Percentiles rank a stretch among this genome's conserved stretches.
Evolutionary conservation across 2,888 invertebrate genomes (phyloP).

Genomic region (Ischnus inquisitorius): DNA sequence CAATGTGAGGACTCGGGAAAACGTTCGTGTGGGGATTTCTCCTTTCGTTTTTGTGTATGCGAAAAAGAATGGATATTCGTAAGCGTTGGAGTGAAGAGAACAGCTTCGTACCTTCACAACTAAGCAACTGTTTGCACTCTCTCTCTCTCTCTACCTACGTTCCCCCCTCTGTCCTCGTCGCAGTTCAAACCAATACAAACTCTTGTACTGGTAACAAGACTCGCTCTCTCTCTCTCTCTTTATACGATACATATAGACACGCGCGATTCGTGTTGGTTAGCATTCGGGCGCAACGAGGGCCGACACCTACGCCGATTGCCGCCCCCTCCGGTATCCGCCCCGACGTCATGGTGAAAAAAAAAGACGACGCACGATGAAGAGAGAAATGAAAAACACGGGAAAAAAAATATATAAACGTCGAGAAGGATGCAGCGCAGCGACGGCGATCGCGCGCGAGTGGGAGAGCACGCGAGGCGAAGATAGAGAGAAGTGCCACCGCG

Average conservation of each 20-base stretch:
- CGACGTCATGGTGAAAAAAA: slow-evolving; percentile 49
- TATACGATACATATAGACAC: slow-evolving; percentile 1
- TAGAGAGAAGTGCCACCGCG: slow-evolving; percentile 77
- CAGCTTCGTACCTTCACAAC: slow-evolving; percentile 8
- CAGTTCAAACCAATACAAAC: slow-evolving; percentile 26
- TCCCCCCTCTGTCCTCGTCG: slow-evolving; percentile 10
- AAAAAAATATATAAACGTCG: slow-evolving; percentile 8
- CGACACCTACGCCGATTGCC: slow-evolving; percentile 69
- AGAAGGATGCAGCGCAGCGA: slow-evolving; percentile 27
- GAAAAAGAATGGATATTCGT: background rate
- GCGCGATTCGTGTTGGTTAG: slow-evolving; percentile 42
- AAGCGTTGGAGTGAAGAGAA: slow-evolving; percentile 56
- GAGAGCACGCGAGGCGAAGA: slow-evolving; percentile 66
- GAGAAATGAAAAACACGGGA: background rate
- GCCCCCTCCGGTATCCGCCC: slow-evolving; percentile 46
- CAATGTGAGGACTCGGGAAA: slow-evolving; percentile 2
- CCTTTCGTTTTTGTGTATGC: background rate
- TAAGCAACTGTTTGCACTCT: slow-evolving; percentile 25
- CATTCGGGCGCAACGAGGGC: slow-evolving; percentile 54
- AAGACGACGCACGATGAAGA: background rate
- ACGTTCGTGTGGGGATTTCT: slow-evolving; percentile 13
- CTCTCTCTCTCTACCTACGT: background rate
- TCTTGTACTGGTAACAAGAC: slow-evolving; percentile 7
- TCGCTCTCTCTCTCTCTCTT: too few relatives aligned
- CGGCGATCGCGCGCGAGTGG: slow-evolving; percentile 70